Base-by-base conservation (phyloP, 1,140 invertebrate genomes). In the Zaprionus ghesquierei region DNA sequence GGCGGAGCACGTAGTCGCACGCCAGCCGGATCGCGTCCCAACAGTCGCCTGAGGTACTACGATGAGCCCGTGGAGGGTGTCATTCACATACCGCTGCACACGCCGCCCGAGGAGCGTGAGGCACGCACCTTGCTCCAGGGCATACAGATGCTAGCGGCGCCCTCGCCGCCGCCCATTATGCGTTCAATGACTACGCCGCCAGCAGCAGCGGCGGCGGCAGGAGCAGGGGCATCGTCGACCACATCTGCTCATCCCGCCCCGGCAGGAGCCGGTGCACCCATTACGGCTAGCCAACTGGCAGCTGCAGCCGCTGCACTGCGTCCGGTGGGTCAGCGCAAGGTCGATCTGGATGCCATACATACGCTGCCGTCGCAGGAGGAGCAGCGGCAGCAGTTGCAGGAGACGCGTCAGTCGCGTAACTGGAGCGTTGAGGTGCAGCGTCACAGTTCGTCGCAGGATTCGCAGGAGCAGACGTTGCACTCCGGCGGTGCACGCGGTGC, bases 81-180 rank as follows among this genome's bases (percentile, higher is more conserved):
- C 29, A 94, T 95, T 41, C 93, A 94, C 58, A 95, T 95, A 76
- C 94, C 95, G 3, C 79, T 95, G 41, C 94, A 94, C 56, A 95
- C 95, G 8, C 95, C 95, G n/a, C 94, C 94, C 0, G 94, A 94
- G 69, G 94, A 95, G 69, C 92, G 93, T 49, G 91, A 93, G 61
- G 89, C 85, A 0, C 69, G 79, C 6, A 80, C 84, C 12, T 62
- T 92, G 49, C 73, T 91, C 5, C 86, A 84, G 25, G 80, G 78
- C 31, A 90, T 90, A 44, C 81, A 90, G 22, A 81, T 90, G 27
- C 49, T 91, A 35, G 75, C 75, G 49, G 86, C 81, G 10, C 81
- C 77, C 1, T 77, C 85, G 6, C 81, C 90, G 18, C 69, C 76
- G 20, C 80, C 81, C 31, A 23, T 64, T 33, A 66, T 69, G 27